Conservation (phyloP, 2,797 vertebrate species). For the Mallotus villosus region DNA sequence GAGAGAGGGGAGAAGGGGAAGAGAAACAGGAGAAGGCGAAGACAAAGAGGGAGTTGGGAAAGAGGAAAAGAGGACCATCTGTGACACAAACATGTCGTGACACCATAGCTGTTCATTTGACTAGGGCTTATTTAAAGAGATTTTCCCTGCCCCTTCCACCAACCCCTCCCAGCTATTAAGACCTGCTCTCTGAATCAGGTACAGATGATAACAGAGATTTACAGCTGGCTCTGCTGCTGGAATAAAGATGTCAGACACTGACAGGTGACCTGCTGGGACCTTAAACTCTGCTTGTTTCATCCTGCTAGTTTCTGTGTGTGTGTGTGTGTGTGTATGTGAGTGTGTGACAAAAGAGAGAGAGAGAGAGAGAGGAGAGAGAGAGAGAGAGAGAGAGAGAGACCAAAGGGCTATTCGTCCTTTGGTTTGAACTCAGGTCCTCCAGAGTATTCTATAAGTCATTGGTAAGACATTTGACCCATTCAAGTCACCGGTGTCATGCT, state of each 20-base stretch:
- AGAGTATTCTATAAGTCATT: too few relatives aligned
- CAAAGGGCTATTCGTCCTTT: too few relatives aligned
- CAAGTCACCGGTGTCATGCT: too few relatives aligned
- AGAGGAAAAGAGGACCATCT: not conserved
- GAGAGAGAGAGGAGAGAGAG: too few relatives aligned
- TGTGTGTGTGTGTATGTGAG: conserved; percentile 14
- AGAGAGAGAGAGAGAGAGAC: too few relatives aligned
- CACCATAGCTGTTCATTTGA: conserved; percentile 55
- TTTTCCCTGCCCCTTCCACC: not conserved
- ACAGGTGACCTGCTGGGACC: conserved; percentile 71
- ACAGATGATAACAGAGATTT: conserved; percentile 74
- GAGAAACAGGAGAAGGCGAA: conserved; percentile 25
- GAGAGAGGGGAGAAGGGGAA: conserved; percentile 20
- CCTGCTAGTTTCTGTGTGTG: not conserved
- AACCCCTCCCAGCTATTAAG: conserved; percentile 48
- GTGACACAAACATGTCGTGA: conserved; percentile 49
- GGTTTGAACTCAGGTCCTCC: too few relatives aligned
- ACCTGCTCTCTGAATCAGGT: conserved; percentile 59
- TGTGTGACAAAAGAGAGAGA: not conserved
- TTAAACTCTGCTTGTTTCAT: conserved; percentile 58
- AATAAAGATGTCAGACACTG: conserved; percentile 77
- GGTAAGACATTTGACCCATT: too few relatives aligned
- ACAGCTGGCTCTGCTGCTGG: conserved; percentile 52
- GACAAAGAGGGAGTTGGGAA: too few relatives aligned
- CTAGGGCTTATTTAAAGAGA: conserved; percentile 62